These are phyloP conservation scores for Bradysia coprophila DNA, from an alignment of 1,140 invertebrate species.

Conservation along the genomic window DNA sequence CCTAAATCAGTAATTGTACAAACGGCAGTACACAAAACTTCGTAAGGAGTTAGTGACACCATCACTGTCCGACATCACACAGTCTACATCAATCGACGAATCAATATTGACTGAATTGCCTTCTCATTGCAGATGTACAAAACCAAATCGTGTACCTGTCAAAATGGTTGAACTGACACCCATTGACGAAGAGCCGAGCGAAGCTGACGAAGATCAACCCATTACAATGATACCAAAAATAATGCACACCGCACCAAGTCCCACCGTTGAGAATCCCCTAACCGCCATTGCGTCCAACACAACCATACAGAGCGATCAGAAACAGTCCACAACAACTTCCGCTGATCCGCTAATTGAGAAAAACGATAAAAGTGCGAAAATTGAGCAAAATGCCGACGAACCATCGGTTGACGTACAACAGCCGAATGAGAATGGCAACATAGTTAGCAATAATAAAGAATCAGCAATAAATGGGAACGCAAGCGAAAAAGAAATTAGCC, in stretches of 20 bases:
- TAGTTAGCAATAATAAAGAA: slow-evolving; percentile 4
- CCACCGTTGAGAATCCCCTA: slow-evolving; percentile 17
- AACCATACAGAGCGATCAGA: neutral
- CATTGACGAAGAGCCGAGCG: slow-evolving; percentile 62
- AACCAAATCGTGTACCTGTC: slow-evolving; percentile 28
- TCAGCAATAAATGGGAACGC: neutral
- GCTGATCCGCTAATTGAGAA: slow-evolving; percentile 21
- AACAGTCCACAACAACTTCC: slow-evolving; percentile 6
- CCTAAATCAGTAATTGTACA: too few species aligned
- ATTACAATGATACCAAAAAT: slow-evolving; percentile 49
- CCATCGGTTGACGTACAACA: neutral
- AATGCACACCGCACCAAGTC: slow-evolving; percentile 40
- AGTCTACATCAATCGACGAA: too few species aligned
- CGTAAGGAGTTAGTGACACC: too few species aligned
- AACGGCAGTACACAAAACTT: too few species aligned
- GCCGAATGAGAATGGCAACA: slow-evolving; percentile 12
- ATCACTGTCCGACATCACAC: too few species aligned
- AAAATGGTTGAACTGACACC: slow-evolving; percentile 53
- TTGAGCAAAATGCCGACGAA: neutral
- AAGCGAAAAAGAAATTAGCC: slow-evolving; percentile 37
- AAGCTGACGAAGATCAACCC: slow-evolving; percentile 46
- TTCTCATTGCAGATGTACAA: slow-evolving; percentile 20
- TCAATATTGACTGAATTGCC: too few species aligned
- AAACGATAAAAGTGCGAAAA: neutral
- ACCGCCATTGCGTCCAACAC: slow-evolving; percentile 10